Evolutionary conservation across 2,797 vertebrate genomes (phyloP), one percentile per base, ranked within the genome.

Genomic region (Rhinogobio ventralis): DNA sequence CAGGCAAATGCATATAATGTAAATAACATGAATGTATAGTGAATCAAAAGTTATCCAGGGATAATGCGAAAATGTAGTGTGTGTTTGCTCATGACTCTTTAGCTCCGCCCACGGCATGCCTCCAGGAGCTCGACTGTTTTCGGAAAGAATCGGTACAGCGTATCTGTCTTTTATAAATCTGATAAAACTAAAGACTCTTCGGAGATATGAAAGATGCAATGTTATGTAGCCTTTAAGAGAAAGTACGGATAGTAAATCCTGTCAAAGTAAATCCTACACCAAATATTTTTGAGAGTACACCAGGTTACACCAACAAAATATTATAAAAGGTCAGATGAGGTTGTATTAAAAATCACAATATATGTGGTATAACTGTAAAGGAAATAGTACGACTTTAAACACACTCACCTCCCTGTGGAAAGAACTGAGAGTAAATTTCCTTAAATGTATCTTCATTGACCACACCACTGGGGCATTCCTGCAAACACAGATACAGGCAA

Each of bases 391-490:
- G 8, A 42, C 46, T 39, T 39, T 72, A 74, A 72, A 85, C 84
- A 28, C 87, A 95, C 97, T 92, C 90, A 99, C 98, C 98, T 97
- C 98, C 98, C 93, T 99, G 98, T 67, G 98, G 98, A 93, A 99
- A 99, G 93, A 99, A 99, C 93, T 99, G 98, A 8, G 98, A 92
- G 91, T 99, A 99, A 94, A 99, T 99, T 88, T 97, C 97, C 95
- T 99, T 99, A 94, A 99, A 99, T 49, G 96, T 99, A 45, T 99
- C 98, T 94, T 99, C 98, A 84, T 99, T 99, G 94, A 99, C 98
- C 89, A 99, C 95, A 90, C 98, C 98, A 80, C 98, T 99, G 92
- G 98, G 97, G 77, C 98, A 99, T 93, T 99, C 98, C 98, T 99
- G 92, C 73, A 91, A 93, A 81, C 79, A 85, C 82, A 72, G 23